These are phyloP conservation scores for Canis aureus DNA, from an alignment of 2,113 vertebrate species.

Conservation along the genomic window DNA sequence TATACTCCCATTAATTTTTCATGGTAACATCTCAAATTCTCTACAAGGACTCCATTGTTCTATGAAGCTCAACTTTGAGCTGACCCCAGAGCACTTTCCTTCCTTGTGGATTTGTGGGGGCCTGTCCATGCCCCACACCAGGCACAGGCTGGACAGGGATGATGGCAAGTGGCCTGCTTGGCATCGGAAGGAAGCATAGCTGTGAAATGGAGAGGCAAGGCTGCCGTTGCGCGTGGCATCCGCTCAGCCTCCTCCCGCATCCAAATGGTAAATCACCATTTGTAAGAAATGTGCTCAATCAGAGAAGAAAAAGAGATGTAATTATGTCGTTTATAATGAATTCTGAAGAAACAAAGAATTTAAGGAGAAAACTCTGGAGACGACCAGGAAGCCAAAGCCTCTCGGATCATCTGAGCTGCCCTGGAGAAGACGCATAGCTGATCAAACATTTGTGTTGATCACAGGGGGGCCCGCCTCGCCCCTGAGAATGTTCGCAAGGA, in stretches of 20 bases:
- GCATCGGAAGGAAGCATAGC: background rate
- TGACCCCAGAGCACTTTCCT: no score
- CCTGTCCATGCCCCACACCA: background rate
- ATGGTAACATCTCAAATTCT: background rate
- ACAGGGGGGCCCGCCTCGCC: constrained; percentile 67
- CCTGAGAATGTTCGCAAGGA: constrained; percentile 68
- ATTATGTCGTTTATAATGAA: constrained; percentile 88
- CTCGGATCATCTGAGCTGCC: constrained; percentile 75
- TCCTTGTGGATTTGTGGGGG: background rate
- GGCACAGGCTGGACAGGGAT: background rate
- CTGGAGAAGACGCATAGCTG: constrained; percentile 78
- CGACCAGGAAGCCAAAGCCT: constrained; percentile 68
- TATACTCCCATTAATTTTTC: background rate
- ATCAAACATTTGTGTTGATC: constrained; percentile 84
- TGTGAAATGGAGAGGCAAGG: constrained; percentile 65
- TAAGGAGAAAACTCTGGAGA: constrained; percentile 84
- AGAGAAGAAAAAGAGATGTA: constrained; percentile 87
- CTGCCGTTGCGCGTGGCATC: constrained; percentile 62
- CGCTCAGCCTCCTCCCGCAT: constrained; percentile 78
- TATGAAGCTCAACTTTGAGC: background rate
- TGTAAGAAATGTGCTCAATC: constrained; percentile 86
- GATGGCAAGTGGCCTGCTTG: background rate
- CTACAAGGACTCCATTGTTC: background rate
- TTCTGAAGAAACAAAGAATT: constrained; percentile 89
- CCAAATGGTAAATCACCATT: constrained; percentile 85